Evolutionary conservation across 2,888 invertebrate genomes (phyloP), one percentile per base, ranked within the genome.

Genomic region (Ennomos fuscantarius): DNA sequence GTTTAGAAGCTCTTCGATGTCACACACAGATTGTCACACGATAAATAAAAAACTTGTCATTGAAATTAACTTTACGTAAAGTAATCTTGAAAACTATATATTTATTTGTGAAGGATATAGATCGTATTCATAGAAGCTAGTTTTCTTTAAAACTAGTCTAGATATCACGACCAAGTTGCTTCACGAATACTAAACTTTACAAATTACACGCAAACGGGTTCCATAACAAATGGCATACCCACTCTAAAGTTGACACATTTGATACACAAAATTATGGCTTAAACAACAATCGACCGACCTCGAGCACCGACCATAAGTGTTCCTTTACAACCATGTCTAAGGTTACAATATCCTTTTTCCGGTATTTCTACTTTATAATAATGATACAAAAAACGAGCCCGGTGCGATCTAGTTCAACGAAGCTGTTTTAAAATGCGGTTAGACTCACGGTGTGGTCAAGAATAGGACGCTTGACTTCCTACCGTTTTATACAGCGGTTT

Each of bases 231-330:
- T n/a, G n/a, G 8, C 11, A 15, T 36, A 24, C 24, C n/a, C 6
- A 36, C 10, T 24, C 48, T 52, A 11, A 58, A 45, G 54, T 56
- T 46, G 55, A 44, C 47, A 43, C 40, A 55, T 58, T 60, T 15
- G 54, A 60, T 60, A 58, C 54, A 57, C 44, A 44, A 66, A 68
- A 63, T 61, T 53, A 57, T 49, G 53, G 39, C 44, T 60, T 57
- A 57, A 59, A 64, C 55, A 57, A 65, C 65, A 63, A 62, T 60
- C 56, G 47, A 48, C 47, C 43, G 61, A 54, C 66, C 66, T 68
- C 63, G 59, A 61, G 46, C 40, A 41, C 47, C 34, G 46, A 56
- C 45, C 47, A 55, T 51, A 46, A 54, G 50, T 34, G 41, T 59
- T 37, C 33, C 47, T 57, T 43, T 42, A 42, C 48, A 47, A 47